Evolutionary conservation across 2,888 invertebrate species (phyloP), one percentile per base, ranked within the genome.

Genomic region (Apamea epomidion): DNA sequence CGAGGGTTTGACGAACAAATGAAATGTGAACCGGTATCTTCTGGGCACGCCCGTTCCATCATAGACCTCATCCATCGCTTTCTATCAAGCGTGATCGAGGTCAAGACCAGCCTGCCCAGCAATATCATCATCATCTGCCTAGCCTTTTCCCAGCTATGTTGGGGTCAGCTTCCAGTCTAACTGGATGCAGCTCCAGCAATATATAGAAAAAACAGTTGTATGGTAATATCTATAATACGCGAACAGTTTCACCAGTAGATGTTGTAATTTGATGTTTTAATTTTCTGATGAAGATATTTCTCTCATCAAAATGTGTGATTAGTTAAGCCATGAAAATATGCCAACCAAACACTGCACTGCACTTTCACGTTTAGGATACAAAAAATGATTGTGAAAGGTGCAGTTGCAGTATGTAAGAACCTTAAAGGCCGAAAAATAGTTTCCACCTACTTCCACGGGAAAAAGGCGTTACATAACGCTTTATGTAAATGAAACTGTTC

Each of bases 401-500:
- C 29, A 48, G 42, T n/a, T 62, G 32, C 18, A 82, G 8, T 16
- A 16, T n/a, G 8, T 45, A 51, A 32, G 16, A 1, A 68, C 2
- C 16, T 48, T 25, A 45, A n/a, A n/a, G n/a, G 0, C 25, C 18
- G 25, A 68, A 60, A 14, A 75, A 14, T 69, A 54, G 25, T 79
- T 70, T 32, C 25, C 18, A 48, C 29, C 32, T 25, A 32, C 51
- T 18, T 2, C 21, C 65, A 78, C 51, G 16, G 64, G 3, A 58
- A 72, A 64, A 76, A 29, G 3, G 1, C 8, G 7, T 75, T 21
- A 58, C 29, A 8, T 71, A 62, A 62, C n/a, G 4, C 32, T n/a
- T 16, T 51, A 86, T 76, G 68, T 75, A 75, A 83, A 86, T 83
- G 18, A 78, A 83, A 71, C 82, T 16, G 37, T 75, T 74, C 73